phyloP scores from a whole-genome alignment of 2,113 vertebrate species.

The Ivindomyrus marchei region DNA sequence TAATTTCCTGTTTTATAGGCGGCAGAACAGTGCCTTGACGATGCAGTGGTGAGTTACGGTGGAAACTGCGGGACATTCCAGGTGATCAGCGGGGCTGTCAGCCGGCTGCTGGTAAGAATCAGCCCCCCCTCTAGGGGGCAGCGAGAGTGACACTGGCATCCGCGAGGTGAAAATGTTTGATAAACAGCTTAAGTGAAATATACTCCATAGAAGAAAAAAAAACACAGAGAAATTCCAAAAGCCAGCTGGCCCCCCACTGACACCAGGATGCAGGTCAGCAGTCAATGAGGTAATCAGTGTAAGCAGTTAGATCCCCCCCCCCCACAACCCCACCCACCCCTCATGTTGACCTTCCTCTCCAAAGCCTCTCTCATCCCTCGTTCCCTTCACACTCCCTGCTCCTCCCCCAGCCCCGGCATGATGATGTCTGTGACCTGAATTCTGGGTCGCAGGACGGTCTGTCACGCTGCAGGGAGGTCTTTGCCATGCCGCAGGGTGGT shows the following conservation, averaged over 20 bases:
- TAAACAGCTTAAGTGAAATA: neutral
- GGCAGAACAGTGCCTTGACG: neutral
- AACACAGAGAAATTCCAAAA: neutral
- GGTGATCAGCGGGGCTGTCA: neutral
- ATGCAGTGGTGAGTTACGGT: neutral
- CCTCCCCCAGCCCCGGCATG: neutral
- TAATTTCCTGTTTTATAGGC: neutral
- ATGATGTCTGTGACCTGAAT: neutral
- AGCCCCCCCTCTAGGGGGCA: neutral
- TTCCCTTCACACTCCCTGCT: neutral
- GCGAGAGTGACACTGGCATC: neutral
- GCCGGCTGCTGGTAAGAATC: neutral
- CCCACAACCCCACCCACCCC: neutral
- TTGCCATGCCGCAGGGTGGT: too few relatives aligned
- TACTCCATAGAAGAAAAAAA: neutral
- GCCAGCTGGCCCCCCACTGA: neutral
- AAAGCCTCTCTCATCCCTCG: neutral
- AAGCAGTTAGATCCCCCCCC: neutral
- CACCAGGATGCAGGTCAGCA: neutral
- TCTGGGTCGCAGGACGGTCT: neutral
- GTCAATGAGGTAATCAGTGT: neutral
- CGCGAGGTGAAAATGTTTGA: slow-evolving; percentile 33
- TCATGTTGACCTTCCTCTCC: neutral
- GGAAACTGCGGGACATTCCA: neutral
- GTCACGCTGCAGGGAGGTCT: neutral